Evolutionary conservation across 1,140 invertebrate genomes (phyloP).

Genomic region (Arctopsyche grandis): DNA sequence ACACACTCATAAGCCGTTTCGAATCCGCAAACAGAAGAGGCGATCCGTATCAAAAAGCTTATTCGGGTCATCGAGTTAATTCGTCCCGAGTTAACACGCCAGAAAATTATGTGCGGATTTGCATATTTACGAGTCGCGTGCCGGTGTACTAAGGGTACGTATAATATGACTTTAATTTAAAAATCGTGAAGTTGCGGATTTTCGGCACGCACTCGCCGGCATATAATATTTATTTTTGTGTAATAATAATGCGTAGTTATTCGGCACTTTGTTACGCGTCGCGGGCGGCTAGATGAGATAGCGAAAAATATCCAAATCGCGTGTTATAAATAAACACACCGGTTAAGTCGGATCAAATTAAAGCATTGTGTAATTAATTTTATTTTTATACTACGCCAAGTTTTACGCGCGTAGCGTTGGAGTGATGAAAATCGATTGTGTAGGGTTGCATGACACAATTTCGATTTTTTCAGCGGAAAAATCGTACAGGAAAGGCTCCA

Average conservation of each 20-base stretch:
- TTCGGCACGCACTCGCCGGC: not conserved
- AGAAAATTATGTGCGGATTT: constrained; percentile 16
- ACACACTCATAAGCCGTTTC: no score
- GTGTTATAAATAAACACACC: not conserved
- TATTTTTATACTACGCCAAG: not conserved
- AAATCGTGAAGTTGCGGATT: constrained; percentile 13
- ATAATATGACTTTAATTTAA: constrained; percentile 14
- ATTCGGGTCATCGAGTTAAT: constrained; percentile 23
- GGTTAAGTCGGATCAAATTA: not conserved
- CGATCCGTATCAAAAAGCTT: not conserved
- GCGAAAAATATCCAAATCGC: not conserved
- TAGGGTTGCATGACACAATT: constrained; percentile 14
- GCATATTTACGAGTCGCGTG: constrained; percentile 11
- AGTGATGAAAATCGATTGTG: constrained; percentile 17
- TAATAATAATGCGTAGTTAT: not conserved
- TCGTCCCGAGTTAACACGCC: constrained; percentile 1
- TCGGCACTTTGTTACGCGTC: not conserved
- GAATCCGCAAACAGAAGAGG: no score
- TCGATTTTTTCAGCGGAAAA: constrained; percentile 19
- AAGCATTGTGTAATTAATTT: not conserved
- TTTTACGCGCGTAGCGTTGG: not conserved
- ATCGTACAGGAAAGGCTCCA: not conserved
- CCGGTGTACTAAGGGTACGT: not conserved
- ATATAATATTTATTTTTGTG: not conserved
- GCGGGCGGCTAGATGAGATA: not conserved